Base-by-base conservation (phyloP, 2,888 invertebrate genomes). In the Sicus ferrugineus region DNA sequence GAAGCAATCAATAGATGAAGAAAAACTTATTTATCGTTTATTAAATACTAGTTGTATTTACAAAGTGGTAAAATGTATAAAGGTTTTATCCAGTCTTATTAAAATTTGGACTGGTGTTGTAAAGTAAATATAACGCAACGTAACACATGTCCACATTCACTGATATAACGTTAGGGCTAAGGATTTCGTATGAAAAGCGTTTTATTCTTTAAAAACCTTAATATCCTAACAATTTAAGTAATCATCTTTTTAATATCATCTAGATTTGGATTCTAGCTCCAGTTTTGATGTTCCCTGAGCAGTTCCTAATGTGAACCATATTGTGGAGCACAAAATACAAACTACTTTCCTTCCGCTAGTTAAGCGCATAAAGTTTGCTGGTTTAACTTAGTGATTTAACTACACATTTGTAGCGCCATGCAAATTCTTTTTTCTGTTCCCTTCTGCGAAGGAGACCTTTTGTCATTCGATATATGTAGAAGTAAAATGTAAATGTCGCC, bases 241-340 rank as follows among this genome's bases (percentile, higher is more conserved):
- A 81, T 64, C 77, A 78, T 80, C 75, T 81, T 80, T 80, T 80
- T 73, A 80, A 80, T 80, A 76, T 80, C 79, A 80, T 80, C 78
- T 80, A 80, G 79, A 80, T 80, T 78, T 77, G 79, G 79, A 80
- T 78, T 77, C 79, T 81, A 80, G 78, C 80, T 76, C 78, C 79
- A 80, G 81, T 80, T 80, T 77, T 76, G 79, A 81, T 80, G 79
- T 81, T 77, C 81, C 80, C 78, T 80, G 79, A 80, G 78, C 78
- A 76, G 66, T 67, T 65, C 34, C 61, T 69, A 34, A 28, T 65
- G 69, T 69, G 69, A 65, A 69, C 54, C 65, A 38, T 31, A 65
- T 48, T 21, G 28, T 59, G 34, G 59, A 67, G 46, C 66, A 63
- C 59, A 68, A 38, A 65, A 67, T 42, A 56, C 31, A 66, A 66